Evolutionary conservation across 1,140 invertebrate species (phyloP), one percentile per base, ranked within the genome.

Genomic region (Pachyrhynchus sulphureomaculatus): DNA sequence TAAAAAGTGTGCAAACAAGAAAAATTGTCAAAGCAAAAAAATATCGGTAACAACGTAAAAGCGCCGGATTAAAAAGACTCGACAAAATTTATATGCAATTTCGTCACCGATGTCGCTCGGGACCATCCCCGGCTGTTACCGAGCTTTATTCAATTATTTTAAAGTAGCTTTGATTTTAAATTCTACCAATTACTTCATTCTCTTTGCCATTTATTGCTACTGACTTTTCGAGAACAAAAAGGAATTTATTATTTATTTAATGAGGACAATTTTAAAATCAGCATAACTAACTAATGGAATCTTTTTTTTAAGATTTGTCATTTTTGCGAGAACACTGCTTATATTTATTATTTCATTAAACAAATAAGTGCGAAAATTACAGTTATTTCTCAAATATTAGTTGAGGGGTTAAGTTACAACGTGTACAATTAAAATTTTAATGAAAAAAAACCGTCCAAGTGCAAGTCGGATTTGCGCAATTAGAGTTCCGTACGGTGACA

Each of bases 71-170:
- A 55, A 55, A 53, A 55, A 55, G 53, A 44, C 37, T 44, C 45
- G 45, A 32, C 54, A n/a, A 39, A 65, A 61, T 59, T 65, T 52
- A 45, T 47, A 65, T 65, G 62, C 60, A 57, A 61, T 61, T 61
- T 61, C 37, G 58, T 61, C 58, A 61, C 58, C 48, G 33, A 49
- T 51, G 57, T 44, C 57, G 45, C 58, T 32, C 49, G 45, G 49
- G 45, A 49, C 44, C 48, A 39, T 52, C 58, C 49, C 23, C 36
- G 57, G 33, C 58, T 36, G 58, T 54, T 61, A 61, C 39, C 39
- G 58, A 61, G 49, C 26, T 53, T 61, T 53, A 61, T 61, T 54
- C 26, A 42, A 61, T 61, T 61, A 61, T 61, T 61, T 61, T 54
- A 54, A 61, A 61, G 49, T 41, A 49, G 58, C 58, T 61, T 61